phyloP scores from a whole-genome alignment of 2,888 invertebrate genomes.

The Lysandra bellargus region DNA sequence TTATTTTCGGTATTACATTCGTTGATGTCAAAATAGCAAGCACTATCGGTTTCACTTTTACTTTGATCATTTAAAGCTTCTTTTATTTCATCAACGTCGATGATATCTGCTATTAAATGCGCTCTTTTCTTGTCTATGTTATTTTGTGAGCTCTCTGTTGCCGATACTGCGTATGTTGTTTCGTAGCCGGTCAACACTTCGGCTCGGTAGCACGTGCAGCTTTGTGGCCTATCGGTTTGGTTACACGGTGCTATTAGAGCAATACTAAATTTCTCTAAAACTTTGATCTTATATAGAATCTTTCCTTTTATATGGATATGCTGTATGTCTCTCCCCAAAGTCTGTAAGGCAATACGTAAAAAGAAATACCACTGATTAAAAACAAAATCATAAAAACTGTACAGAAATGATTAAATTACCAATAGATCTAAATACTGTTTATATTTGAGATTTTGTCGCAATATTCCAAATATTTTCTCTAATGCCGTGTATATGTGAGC shows the following conservation, averaged over 20 bases:
- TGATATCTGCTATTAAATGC: constrained; percentile 70
- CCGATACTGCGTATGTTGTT: constrained; percentile 54
- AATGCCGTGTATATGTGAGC: constrained; percentile 73
- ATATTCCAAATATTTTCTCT: constrained; percentile 66
- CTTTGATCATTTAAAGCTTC: constrained; percentile 62
- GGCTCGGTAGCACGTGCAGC: constrained; percentile 61
- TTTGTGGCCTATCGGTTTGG: constrained; percentile 48
- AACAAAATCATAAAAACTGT: neutral
- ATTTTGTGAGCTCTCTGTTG: constrained; percentile 49
- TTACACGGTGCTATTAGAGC: constrained; percentile 70
- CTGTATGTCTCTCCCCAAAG: constrained; percentile 62
- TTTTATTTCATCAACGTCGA: constrained; percentile 70
- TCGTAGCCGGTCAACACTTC: constrained; percentile 54
- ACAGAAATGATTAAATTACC: constrained; percentile 47
- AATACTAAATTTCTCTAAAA: constrained; percentile 69
- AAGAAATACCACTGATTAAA: neutral
- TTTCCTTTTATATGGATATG: constrained; percentile 67
- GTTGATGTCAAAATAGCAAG: constrained; percentile 46
- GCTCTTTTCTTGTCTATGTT: constrained; percentile 61
- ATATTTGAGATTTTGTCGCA: constrained; percentile 70
- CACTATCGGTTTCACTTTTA: constrained; percentile 46
- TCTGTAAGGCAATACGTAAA: constrained; percentile 49
- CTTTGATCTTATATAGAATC: constrained; percentile 69
- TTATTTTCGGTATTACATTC: constrained; percentile 57
- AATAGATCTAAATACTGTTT: constrained; percentile 64